Percentiles rank a stretch among this genome's conserved stretches.
These are phyloP conservation scores for Ormyrus pomaceus DNA, from an alignment of 2,888 invertebrate species.

Conservation along the genomic window DNA sequence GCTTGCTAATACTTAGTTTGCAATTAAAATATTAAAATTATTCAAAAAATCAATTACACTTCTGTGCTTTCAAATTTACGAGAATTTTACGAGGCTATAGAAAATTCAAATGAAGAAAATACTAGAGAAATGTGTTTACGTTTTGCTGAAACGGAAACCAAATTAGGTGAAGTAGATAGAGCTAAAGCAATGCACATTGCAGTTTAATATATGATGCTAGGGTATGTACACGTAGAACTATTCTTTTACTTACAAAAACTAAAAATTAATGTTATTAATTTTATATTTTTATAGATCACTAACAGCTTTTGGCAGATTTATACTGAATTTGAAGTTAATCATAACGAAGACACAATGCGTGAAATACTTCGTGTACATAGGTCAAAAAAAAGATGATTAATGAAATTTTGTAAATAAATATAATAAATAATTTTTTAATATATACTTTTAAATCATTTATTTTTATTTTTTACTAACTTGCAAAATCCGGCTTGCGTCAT, in stretches of 20 bases:
- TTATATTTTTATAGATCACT: slow-evolving; percentile 77
- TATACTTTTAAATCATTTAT: too few relatives aligned
- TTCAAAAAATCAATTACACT: too few relatives aligned
- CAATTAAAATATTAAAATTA: too few relatives aligned
- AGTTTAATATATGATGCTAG: slow-evolving; percentile 99
- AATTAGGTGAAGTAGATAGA: slow-evolving; percentile 98
- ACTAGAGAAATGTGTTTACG: slow-evolving; percentile 96
- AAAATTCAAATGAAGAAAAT: slow-evolving; percentile 91
- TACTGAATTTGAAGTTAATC: slow-evolving; percentile 99
- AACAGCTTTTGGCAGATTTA: slow-evolving; percentile 98
- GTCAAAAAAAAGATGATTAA: too few relatives aligned
- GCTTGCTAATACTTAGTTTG: too few relatives aligned
- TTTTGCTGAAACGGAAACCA: slow-evolving; percentile 98
- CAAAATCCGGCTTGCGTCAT: too few relatives aligned
- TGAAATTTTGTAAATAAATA: too few relatives aligned
- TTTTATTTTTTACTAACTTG: too few relatives aligned
- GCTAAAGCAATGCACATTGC: slow-evolving; percentile 98
- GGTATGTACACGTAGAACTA: slow-evolving; percentile 76
- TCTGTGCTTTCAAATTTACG: slow-evolving; percentile 85
- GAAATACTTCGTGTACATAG: too few relatives aligned
- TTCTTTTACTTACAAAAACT: neutral
- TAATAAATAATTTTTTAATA: too few relatives aligned
- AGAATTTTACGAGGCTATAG: slow-evolving; percentile 80
- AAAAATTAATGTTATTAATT: slow-evolving; percentile 16
- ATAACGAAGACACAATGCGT: slow-evolving; percentile 98